These are phyloP conservation scores for Podarcis raffonei DNA, from an alignment of 2,113 vertebrate species.

Conservation along the genomic window DNA sequence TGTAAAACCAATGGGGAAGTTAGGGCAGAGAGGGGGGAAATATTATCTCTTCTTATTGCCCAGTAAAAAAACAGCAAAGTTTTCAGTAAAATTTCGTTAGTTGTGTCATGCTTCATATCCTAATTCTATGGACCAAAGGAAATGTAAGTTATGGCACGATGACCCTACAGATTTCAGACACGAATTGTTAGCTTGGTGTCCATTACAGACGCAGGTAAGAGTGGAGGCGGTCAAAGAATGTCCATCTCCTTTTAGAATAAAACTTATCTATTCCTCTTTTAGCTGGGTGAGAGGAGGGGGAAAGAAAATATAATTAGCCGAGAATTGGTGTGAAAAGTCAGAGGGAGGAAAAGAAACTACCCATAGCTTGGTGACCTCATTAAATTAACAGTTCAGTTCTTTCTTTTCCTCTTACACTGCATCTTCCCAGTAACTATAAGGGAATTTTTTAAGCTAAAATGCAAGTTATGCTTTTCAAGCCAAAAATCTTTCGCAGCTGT, in stretches of 20 bases:
- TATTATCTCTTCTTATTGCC: not conserved
- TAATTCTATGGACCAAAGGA: not conserved
- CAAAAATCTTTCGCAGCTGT: not conserved
- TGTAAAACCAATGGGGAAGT: not conserved
- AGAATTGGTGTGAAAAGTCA: not conserved
- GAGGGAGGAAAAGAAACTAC: not conserved
- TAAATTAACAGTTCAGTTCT: not conserved
- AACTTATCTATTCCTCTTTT: not conserved
- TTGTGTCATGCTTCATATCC: not conserved
- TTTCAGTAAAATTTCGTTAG: conserved; percentile 1
- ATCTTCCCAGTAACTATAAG: conserved; percentile 10
- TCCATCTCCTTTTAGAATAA: not conserved
- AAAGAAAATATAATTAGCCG: not conserved
- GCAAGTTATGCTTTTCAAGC: not conserved
- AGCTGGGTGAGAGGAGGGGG: not conserved
- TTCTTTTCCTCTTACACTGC: not conserved
- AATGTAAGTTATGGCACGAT: not conserved
- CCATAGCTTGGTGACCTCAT: conserved; percentile 15
- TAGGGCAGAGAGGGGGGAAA: not conserved
- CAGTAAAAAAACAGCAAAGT: conserved; percentile 7
- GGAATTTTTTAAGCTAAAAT: not conserved
- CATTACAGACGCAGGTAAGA: not conserved
- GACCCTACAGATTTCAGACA: conserved; percentile 13
- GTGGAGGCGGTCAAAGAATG: not conserved
- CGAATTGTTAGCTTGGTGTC: not conserved